These are phyloP conservation scores for Psococerastis gibbosa DNA, from an alignment of 2,888 invertebrate genomes.

Conservation along the genomic window DNA sequence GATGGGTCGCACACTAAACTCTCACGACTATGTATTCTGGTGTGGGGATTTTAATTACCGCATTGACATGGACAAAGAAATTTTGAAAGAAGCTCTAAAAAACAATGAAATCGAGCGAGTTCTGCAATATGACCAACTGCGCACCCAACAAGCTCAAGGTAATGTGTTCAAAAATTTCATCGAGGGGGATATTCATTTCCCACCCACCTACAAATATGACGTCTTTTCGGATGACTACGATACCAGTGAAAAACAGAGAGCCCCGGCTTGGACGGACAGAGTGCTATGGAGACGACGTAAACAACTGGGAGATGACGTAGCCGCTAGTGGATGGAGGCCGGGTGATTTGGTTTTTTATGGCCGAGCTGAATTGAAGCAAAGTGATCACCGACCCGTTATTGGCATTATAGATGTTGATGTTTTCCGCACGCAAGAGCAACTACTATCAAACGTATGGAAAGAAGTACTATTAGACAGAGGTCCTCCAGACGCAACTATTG, in stretches of 20 bases:
- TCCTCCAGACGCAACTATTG: conserved; percentile 86
- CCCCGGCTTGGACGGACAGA: conserved; percentile 97
- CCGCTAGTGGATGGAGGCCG: conserved; percentile 40
- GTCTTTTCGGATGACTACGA: conserved; percentile 97
- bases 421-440: conserved; percentile 54
- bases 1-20: conserved; percentile 78
- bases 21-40: conserved; percentile 98
- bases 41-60: conserved; percentile 99
- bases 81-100: conserved; percentile 66
- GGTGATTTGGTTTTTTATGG: conserved; percentile 79
- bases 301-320: conserved; percentile 27
- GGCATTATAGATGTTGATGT: conserved; percentile 80
- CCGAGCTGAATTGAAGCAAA: conserved; percentile 86
- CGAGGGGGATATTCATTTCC: conserved; percentile 80
- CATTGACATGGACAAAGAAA: conserved; percentile 87
- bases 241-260: conserved; percentile 92
- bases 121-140: conserved; percentile 73
- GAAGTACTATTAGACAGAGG: conserved; percentile 73
- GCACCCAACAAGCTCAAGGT: conserved; percentile 52
- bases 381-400: conserved; percentile 92
- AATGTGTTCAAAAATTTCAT: conserved; percentile 82
- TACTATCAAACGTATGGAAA: conserved; percentile 61
- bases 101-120: conserved; percentile 55
- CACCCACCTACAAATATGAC: conserved; percentile 98
- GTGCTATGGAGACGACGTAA: conserved; percentile 80